A percentile compares a stretch with the other conserved stretches of the same genome.
phyloP scores from a whole-genome alignment of 2,113 vertebrate species.

The Phoenicopterus ruber region DNA sequence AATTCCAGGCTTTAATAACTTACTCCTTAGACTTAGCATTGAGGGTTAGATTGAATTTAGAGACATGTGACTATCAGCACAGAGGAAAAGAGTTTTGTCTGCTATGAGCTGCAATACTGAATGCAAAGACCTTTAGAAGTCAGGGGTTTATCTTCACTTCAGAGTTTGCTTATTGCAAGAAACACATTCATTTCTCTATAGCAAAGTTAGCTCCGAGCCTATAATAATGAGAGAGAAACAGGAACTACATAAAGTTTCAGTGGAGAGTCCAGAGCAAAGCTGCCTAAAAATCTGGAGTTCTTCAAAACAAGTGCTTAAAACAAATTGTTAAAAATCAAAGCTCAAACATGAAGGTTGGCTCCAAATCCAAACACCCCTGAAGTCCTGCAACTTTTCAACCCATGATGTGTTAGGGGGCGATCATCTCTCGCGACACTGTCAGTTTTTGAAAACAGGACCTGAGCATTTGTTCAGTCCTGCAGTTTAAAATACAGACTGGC shows the following conservation, averaged over 20 bases:
- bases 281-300: not conserved
- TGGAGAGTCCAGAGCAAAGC: not conserved
- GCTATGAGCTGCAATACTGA: not conserved
- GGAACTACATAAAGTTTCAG: not conserved
- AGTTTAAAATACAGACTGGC: not conserved
- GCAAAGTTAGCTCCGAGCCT: not conserved
- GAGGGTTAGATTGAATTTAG: not conserved
- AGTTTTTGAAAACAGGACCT: not conserved
- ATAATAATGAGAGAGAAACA: not conserved
- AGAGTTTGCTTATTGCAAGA: constrained; percentile 15
- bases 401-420: not conserved
- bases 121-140: not conserved
- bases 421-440: not conserved
- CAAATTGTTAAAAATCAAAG: not conserved
- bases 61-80: not conserved
- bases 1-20: not conserved
- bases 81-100: not conserved
- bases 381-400: not conserved
- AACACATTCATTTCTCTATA: not conserved
- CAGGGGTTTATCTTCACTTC: not conserved
- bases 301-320: not conserved
- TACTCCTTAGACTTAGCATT: not conserved
- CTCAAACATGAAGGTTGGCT: not conserved
- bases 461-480: not conserved
- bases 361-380: not conserved